Evolutionary conservation across 2,797 vertebrate genomes (phyloP), one percentile per base, ranked within the genome.

Genomic region (Buceros bicornis): DNA sequence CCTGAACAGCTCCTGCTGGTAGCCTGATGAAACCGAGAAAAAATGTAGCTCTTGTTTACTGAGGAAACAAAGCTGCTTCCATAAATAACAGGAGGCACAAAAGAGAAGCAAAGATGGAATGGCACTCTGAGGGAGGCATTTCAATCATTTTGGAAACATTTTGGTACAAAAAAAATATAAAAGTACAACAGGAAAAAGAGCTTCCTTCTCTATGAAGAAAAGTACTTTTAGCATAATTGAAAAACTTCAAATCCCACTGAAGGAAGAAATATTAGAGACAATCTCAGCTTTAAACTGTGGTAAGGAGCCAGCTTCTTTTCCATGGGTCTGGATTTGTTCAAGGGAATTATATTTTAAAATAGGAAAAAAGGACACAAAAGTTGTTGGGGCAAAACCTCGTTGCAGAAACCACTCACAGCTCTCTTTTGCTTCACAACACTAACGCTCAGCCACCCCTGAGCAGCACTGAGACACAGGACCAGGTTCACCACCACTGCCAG

Each of bases 11-110:
- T 88, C 91, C 21, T 31, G 77, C 82, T 93, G 82, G 74, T 79
- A 51, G 26, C 62, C 43, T 76, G 90, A 83, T 83, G 89, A 91
- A 95, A 96, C 69, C 78, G 81, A 78, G 89, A 93, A 90, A 93
- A 91, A 89, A 90, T 47, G 42, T 16, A 58, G 72, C 50, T 78
- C 37, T 85, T 91, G 83, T 89, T 93, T 95, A 85, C 10, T 83
- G 87, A 95, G 71, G 84, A 93, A 95, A 81, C 67, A 95, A 94
- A 94, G 35, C 57, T 81, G 42, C 79, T 92, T 82, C 87, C 89
- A 81, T 76, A 95, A 96, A 93, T 81, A 94, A 91, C 31, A 66
- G 45, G 82, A 87, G 72, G 65, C 82, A 93, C 87, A 83, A 89
- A 95, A 93, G 67, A 80, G 53, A 80, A 82, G 67, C 60, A 54